Evolutionary conservation across 2,113 vertebrate genomes (phyloP).

Genomic region (Bambusicola thoracicus): DNA sequence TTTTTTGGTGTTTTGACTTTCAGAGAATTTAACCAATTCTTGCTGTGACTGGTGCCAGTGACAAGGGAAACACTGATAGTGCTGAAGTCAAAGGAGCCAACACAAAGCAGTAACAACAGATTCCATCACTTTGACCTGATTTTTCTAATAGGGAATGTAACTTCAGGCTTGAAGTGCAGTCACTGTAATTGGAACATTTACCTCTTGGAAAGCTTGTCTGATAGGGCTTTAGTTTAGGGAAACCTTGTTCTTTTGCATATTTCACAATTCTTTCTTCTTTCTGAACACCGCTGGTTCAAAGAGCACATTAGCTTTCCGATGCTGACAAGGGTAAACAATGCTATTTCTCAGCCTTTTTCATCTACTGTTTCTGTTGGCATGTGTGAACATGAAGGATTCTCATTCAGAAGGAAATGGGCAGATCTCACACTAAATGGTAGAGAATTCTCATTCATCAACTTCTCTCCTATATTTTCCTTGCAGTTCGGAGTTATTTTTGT

Average conservation of each 20-base stretch:
- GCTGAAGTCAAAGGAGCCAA: background rate
- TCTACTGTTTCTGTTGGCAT: background rate
- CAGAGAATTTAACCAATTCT: background rate
- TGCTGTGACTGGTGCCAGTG: background rate
- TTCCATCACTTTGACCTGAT: background rate
- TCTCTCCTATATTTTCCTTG: background rate
- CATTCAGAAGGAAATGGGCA: background rate
- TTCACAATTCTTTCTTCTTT: background rate
- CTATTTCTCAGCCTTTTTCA: background rate
- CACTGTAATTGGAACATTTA: background rate
- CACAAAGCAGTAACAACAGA: background rate
- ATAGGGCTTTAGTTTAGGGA: background rate
- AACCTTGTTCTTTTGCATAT: background rate
- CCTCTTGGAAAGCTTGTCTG: background rate
- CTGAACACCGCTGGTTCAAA: background rate
- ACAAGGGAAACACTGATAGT: background rate
- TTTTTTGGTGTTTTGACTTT: background rate
- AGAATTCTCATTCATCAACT: background rate
- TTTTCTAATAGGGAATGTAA: background rate
- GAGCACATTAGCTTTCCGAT: background rate
- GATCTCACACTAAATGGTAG: rapidly evolving
- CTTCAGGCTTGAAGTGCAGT: background rate
- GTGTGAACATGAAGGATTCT: background rate
- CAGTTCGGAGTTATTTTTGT: background rate
- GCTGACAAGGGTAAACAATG: background rate